Evolutionary conservation across 2,888 invertebrate species (phyloP).

Genomic region (Cephus nigrinus): DNA sequence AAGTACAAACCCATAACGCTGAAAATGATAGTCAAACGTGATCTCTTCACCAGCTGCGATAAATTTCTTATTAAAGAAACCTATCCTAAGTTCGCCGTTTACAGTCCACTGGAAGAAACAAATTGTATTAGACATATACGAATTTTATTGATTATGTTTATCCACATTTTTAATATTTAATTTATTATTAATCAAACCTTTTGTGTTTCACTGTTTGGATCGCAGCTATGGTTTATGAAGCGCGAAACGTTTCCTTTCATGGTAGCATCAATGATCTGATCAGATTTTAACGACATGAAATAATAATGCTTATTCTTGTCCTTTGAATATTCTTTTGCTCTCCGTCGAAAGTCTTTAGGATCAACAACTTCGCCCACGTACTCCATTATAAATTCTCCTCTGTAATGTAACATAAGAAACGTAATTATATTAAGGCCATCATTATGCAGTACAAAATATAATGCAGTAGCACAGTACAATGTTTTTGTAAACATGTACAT

Average conservation of each 20-base stretch:
- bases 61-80: conserved; percentile 91
- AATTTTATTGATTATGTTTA: background rate
- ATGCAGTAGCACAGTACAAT: background rate
- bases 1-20: conserved; percentile 85
- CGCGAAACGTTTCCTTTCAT: conserved; percentile 94
- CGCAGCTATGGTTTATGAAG: conserved; percentile 99
- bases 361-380: conserved; percentile 98
- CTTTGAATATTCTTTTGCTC: conserved; percentile 89
- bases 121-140: background rate
- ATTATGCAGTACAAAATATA: background rate
- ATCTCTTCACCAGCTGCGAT: conserved; percentile 93
- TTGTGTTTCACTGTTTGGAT: conserved; percentile 98
- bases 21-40: conserved; percentile 98
- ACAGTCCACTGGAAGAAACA: conserved; percentile 79
- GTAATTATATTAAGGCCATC: background rate
- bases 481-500: conserved; percentile 56
- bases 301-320: conserved; percentile 94
- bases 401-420: conserved; percentile 61
- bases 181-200: conserved; percentile 68
- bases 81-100: conserved; percentile 92
- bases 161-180: background rate
- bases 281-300: conserved; percentile 95
- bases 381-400: conserved; percentile 96
- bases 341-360: conserved; percentile 86
- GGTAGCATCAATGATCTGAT: conserved; percentile 97